Percentiles rank a stretch among this genome's conserved stretches.
Conservation (phyloP, 2,888 invertebrate genomes). For the Aspidapion aeneum region DNA sequence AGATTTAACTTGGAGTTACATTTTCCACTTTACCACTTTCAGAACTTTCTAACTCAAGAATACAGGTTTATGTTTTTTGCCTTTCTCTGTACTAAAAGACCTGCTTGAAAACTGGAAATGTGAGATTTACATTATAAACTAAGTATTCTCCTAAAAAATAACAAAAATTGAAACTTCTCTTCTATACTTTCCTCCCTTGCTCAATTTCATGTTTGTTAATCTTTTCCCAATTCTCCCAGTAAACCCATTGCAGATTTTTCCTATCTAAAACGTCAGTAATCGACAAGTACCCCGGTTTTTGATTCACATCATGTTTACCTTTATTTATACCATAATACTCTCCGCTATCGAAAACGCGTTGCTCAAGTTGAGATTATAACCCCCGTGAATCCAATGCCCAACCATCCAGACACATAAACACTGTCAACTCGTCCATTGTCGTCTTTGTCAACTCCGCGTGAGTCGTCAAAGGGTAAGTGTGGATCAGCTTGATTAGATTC, state of each 20-base stretch:
- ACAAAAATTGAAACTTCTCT: too few species aligned
- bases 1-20: conserved; percentile 53
- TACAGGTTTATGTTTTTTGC: conserved; percentile 57
- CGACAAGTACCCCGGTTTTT: conserved; percentile 58
- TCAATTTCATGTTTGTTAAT: conserved; percentile 74
- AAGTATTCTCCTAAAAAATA: too few species aligned
- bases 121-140: too few species aligned
- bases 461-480: conserved; percentile 67
- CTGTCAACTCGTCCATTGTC: conserved; percentile 54
- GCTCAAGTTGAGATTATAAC: conserved; percentile 89
- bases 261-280: conserved; percentile 51
- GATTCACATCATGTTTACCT: conserved; percentile 28
- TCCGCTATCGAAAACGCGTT: conserved; percentile 82
- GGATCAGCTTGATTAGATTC: conserved; percentile 71
- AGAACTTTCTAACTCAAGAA: conserved; percentile 73
- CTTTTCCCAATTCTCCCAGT: conserved; percentile 80
- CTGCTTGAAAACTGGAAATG: too few species aligned
- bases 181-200: conserved; percentile 66
- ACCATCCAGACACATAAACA: conserved; percentile 90
- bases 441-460: conserved; percentile 62
- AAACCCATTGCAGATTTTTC: conserved; percentile 59
- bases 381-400: conserved; percentile 89
- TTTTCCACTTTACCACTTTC: conserved; percentile 50
- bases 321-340: conserved; percentile 58
- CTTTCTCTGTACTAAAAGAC: too few species aligned